Conservation (phyloP, 2,888 invertebrate genomes). For the Ochlodes sylvanus region DNA sequence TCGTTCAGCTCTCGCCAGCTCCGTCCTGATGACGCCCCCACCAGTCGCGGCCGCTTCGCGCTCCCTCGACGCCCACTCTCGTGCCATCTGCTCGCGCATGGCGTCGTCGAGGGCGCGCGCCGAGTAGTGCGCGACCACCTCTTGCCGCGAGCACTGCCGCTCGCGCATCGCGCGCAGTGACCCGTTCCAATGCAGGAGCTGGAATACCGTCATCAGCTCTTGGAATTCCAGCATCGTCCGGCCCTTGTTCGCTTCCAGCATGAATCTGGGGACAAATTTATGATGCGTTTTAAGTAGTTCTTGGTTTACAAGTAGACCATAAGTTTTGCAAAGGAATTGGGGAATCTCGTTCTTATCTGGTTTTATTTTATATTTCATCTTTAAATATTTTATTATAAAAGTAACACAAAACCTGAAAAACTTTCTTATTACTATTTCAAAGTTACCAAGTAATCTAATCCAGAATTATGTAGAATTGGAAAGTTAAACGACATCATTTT, state of each 20-base stretch:
- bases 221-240: constrained; percentile 98
- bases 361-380: too few species aligned
- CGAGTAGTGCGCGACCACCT: constrained; percentile 96
- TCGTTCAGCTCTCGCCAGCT: constrained; percentile 93
- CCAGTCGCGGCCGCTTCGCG: constrained; percentile 64
- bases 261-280: constrained; percentile 81
- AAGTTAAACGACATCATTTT: constrained; percentile 1
- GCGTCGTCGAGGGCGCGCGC: constrained; percentile 96
- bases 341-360: too few species aligned
- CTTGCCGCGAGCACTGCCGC: constrained; percentile 96
- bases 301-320: too few species aligned
- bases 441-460: neutral
- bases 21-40: constrained; percentile 90
- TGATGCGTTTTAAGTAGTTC: neutral
- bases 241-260: constrained; percentile 93
- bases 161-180: constrained; percentile 97
- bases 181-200: constrained; percentile 98
- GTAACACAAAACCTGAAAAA: too few species aligned
- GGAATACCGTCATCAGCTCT: constrained; percentile 98
- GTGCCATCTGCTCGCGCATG: constrained; percentile 98
- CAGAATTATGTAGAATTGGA: neutral
- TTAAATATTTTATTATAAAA: too few species aligned
- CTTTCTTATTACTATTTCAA: too few species aligned
- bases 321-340: too few species aligned
- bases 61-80: constrained; percentile 95